Evolutionary conservation across 2,888 invertebrate species (phyloP), one percentile per base, ranked within the genome.

Genomic region (Cerceris ruficornis): DNA sequence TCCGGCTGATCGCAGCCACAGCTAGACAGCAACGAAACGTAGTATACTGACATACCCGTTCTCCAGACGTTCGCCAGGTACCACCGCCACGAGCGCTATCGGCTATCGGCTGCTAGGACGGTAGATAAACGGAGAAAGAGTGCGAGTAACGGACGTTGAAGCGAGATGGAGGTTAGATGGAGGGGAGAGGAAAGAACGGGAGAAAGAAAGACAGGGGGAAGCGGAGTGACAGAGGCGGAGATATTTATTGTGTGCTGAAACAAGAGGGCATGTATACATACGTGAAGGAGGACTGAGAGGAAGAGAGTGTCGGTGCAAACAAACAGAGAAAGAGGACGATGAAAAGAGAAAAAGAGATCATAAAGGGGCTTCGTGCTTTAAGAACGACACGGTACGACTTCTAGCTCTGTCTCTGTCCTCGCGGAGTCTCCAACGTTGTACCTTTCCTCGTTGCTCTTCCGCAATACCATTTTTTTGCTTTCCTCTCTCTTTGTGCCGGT

Each of bases 31-130:
- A 80, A 81, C 87, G 74, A 52, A 72, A 62, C 77, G 64, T 76
- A 75, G 73, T n/a, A n/a, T n/a, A 87, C 87, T 86, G 87, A 81
- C 86, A 73, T 78, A 70, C 74, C 68, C 75, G 86, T 87, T 86
- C 84, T 84, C 80, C 84, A 84, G 66, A 61, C 79, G 85, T 85
- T 86, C 85, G 83, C 81, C 85, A 85, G 85, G 85, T 85, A 85
- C 86, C 86, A 85, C 75, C 80, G 76, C 70, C 69, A 62, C 74
- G 52, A 73, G 65, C 75, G 75, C 83, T 75, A 76, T 83, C 75
- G 73, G 64, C 77, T 81, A 77, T 77, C 83, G 73, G 58, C 80
- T 54, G 58, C 73, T 39, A 52, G 61, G 49, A 55, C 75, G 72
- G 8, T 39, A 72, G 75, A 84, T 84, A 83, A 71, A 72, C 58